These are phyloP conservation scores for Limenitis arthemis DNA, from an alignment of 2,888 invertebrate species.

Conservation along the genomic window DNA sequence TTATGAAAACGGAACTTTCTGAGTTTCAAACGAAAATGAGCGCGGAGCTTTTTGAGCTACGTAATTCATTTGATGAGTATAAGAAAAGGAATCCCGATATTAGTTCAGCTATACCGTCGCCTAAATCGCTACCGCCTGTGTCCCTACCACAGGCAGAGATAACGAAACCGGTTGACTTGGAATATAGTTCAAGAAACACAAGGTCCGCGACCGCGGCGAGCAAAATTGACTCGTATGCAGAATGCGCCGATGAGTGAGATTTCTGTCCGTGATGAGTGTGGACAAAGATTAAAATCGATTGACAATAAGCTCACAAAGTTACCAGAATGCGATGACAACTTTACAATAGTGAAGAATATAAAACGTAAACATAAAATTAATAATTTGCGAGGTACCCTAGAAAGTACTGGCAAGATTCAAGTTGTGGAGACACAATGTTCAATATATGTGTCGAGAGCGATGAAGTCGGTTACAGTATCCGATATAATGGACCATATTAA, in stretches of 20 bases:
- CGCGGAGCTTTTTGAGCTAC: background rate
- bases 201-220: background rate
- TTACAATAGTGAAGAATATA: background rate
- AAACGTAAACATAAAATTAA: conserved; percentile 3
- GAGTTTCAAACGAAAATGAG: background rate
- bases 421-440: conserved; percentile 3
- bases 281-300: background rate
- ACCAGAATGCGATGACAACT: background rate
- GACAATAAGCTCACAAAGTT: background rate
- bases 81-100: background rate
- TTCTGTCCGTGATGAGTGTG: background rate
- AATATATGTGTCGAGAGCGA: conserved; percentile 6
- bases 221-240: background rate
- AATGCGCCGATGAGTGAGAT: background rate
- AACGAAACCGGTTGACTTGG: background rate
- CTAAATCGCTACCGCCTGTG: conserved; percentile 1
- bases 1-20: conserved; percentile 1
- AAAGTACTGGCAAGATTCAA: background rate
- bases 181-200: background rate
- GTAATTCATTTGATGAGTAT: background rate
- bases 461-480: background rate
- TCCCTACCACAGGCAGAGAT: background rate
- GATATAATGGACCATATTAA: conserved; percentile 5
- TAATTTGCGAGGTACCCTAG: background rate
- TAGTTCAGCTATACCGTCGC: background rate